These are phyloP conservation scores for Amaurobius ferox DNA, from an alignment of 2,888 invertebrate species.

Conservation along the genomic window DNA sequence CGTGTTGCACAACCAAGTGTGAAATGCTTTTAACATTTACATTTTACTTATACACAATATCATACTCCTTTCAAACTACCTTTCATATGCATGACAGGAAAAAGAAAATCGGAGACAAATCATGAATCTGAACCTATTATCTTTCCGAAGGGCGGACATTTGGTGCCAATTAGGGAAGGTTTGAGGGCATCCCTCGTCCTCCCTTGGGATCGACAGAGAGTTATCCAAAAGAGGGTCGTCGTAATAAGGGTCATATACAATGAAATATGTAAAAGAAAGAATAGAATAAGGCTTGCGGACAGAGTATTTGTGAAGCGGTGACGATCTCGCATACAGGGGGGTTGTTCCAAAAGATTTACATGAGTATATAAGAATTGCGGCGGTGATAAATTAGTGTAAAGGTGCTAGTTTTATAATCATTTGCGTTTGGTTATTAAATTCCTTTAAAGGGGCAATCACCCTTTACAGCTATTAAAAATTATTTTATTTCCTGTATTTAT, in stretches of 20 bases:
- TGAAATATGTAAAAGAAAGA: background rate
- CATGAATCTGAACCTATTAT: too few species aligned
- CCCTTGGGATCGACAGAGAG: background rate
- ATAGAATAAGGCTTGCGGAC: background rate
- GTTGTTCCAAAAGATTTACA: slow-evolving; percentile 3
- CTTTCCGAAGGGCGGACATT: slow-evolving; percentile 30
- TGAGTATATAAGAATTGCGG: background rate
- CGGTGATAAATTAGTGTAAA: background rate
- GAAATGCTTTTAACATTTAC: too few species aligned
- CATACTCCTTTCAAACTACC: too few species aligned
- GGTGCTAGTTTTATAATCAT: too few species aligned
- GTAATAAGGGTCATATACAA: slow-evolving; percentile 1
- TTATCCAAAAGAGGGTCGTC: background rate
- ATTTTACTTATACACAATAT: too few species aligned
- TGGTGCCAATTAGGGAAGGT: slow-evolving; percentile 37
- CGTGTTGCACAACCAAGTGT: too few species aligned
- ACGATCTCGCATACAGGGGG: background rate
- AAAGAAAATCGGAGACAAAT: too few species aligned
- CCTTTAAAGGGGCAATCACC: too few species aligned
- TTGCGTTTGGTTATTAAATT: too few species aligned
- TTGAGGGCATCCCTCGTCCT: slow-evolving; percentile 4
- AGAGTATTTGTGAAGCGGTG: background rate
- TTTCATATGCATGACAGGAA: too few species aligned
- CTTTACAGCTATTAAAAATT: too few species aligned
- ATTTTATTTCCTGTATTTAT: too few species aligned